Evolutionary conservation across 1,140 invertebrate species (phyloP), one percentile per base, ranked within the genome.

Genomic region (Arion vulgaris): DNA sequence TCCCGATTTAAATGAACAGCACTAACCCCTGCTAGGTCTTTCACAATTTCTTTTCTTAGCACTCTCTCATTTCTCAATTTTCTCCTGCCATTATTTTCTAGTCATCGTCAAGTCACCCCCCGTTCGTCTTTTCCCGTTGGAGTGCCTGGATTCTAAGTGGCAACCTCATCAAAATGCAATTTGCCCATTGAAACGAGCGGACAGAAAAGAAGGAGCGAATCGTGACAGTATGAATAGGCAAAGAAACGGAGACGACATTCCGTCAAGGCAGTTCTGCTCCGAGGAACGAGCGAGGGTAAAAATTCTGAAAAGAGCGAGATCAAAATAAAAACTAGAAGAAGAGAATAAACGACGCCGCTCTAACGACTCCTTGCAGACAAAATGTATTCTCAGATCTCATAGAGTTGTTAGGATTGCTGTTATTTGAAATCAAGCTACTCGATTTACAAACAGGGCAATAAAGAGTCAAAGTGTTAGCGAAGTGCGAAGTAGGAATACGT

Each of bases 151-250:
- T 38, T 66, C n/a, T 69, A 80, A 80, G 66, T 80, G 78, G 71
- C 78, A 71, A 13, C 36, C 78, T 80, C 62, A 80, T 80, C 41
- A 80, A 80, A 80, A 80, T 71, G 78, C 78, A 80, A 80, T 80
- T 80, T 80, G 62, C 78, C 78, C 78, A 71, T 80, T 80, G 78
- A 80, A 45, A n/a, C 26, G 73, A 7, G 49, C 73, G 73, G 76
- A 73, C 74, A 81, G 74, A 75, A 74, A 78, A 62, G 80, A 73
- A 72, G 78, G 69, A 45, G 51, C 53, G 72, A 38, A 41, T 49
- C 81, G 73, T 75, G 81, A 51, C 62, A 1, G 39, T 45, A 74
- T 82, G 80, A 84, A 79, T 38, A 45, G 77, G 51, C 5, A 39
- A n/a, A 38, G 32, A 7, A 53, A 83, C 41, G 76, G 23, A 36